Percentiles rank a stretch among this genome's conserved stretches.
These are phyloP conservation scores for Spodoptera exigua DNA, from an alignment of 2,888 invertebrate genomes.

Conservation along the genomic window DNA sequence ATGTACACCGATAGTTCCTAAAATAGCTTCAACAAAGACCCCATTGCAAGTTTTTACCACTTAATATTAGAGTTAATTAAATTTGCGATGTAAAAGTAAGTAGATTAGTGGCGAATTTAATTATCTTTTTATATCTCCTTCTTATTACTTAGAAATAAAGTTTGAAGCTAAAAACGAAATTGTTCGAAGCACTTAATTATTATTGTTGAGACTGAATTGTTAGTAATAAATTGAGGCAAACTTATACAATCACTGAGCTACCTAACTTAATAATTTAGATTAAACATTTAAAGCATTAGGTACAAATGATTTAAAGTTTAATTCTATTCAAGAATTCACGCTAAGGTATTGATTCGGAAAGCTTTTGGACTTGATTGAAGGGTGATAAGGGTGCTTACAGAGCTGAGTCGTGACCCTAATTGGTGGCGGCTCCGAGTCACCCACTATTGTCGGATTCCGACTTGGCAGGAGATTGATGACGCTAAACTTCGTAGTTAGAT, in stretches of 20 bases:
- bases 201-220: not conserved
- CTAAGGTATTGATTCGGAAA: constrained; percentile 34
- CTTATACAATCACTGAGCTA: constrained; percentile 1
- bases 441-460: constrained; percentile 45
- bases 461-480: constrained; percentile 51
- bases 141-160: too few relatives aligned
- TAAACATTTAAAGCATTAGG: constrained; percentile 2
- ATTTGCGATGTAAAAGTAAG: too few relatives aligned
- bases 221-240: not conserved
- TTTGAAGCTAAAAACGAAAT: too few relatives aligned
- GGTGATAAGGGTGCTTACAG: constrained; percentile 45
- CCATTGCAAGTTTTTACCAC: too few relatives aligned
- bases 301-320: constrained; percentile 5
- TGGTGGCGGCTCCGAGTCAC: constrained; percentile 40
- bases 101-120: too few relatives aligned
- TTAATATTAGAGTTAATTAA: too few relatives aligned
- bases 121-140: too few relatives aligned
- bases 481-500: constrained; percentile 38
- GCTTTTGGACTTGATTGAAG: constrained; percentile 45
- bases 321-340: constrained; percentile 10
- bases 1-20: too few relatives aligned
- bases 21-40: too few relatives aligned
- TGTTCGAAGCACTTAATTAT: not conserved
- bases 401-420: constrained; percentile 52
- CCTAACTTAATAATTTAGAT: constrained; percentile 10